Conservation (phyloP, 1,140 invertebrate genomes). For the Nomia melanderi region DNA sequence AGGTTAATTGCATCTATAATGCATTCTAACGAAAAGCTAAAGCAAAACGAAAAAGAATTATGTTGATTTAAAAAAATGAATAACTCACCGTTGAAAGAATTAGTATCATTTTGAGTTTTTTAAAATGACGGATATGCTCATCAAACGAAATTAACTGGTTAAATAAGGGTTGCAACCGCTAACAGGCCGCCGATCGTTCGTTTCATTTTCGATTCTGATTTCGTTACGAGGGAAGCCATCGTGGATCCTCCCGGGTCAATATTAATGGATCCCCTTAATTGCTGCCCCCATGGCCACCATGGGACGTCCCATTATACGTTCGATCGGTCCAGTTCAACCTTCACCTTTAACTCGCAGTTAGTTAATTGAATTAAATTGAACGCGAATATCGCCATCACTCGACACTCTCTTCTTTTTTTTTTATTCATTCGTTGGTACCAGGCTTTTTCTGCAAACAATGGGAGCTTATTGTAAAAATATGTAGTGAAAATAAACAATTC, state of each 20-base stretch:
- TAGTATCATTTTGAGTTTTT: too few relatives aligned
- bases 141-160: neutral
- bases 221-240: neutral
- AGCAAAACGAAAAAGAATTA: too few relatives aligned
- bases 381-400: neutral
- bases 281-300: neutral
- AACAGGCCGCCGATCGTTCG: neutral
- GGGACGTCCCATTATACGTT: neutral
- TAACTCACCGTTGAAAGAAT: too few relatives aligned
- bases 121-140: too few relatives aligned
- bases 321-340: neutral
- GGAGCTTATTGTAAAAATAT: too few relatives aligned
- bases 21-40: too few relatives aligned
- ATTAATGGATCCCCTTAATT: conserved; percentile 8
- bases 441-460: too few relatives aligned
- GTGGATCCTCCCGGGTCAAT: neutral
- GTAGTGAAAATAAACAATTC: too few relatives aligned
- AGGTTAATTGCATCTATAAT: too few relatives aligned
- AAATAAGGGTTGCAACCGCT: neutral
- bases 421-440: too few relatives aligned
- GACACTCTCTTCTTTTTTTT: too few relatives aligned
- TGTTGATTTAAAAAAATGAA: too few relatives aligned
- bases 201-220: neutral
- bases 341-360: neutral
- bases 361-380: neutral